phyloP scores from a whole-genome alignment of 2,797 vertebrate species.

The Rhinoraja longicauda region DNA sequence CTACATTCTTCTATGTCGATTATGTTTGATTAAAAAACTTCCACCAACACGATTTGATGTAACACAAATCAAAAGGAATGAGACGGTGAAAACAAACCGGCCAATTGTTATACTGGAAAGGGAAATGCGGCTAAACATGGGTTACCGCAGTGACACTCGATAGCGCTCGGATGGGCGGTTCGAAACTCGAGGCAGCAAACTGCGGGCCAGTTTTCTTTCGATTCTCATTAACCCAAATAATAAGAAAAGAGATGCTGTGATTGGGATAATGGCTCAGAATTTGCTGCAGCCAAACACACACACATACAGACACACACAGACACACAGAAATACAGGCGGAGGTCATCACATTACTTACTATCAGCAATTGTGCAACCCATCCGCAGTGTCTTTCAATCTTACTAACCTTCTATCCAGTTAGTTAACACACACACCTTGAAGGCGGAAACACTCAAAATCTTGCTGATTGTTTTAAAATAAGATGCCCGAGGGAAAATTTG shows the following conservation, averaged over 20 bases:
- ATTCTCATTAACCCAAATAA: background rate
- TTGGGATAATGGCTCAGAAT: background rate
- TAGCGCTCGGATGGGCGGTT: background rate
- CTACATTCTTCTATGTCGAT: too few species aligned
- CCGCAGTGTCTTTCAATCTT: background rate
- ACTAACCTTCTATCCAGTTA: constrained; percentile 19
- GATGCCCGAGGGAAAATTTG: too few species aligned
- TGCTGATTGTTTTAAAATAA: background rate
- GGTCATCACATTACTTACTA: background rate
- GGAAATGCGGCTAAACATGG: constrained; percentile 50
- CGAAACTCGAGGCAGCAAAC: background rate
- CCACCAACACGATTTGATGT: too few species aligned
- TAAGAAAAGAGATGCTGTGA: background rate
- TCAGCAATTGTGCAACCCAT: background rate
- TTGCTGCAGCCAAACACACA: background rate
- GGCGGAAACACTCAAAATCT: background rate
- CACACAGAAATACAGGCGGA: background rate
- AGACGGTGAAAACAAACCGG: background rate
- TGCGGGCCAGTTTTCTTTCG: background rate
- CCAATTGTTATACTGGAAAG: constrained; percentile 58
- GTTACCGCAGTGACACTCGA: constrained; percentile 43
- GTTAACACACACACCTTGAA: background rate
- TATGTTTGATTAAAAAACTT: too few species aligned
- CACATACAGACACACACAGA: background rate
- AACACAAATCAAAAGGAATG: background rate